Evolutionary conservation across 2,113 vertebrate genomes (phyloP).

Genomic region (Pangasianodon hypophthalmus): DNA sequence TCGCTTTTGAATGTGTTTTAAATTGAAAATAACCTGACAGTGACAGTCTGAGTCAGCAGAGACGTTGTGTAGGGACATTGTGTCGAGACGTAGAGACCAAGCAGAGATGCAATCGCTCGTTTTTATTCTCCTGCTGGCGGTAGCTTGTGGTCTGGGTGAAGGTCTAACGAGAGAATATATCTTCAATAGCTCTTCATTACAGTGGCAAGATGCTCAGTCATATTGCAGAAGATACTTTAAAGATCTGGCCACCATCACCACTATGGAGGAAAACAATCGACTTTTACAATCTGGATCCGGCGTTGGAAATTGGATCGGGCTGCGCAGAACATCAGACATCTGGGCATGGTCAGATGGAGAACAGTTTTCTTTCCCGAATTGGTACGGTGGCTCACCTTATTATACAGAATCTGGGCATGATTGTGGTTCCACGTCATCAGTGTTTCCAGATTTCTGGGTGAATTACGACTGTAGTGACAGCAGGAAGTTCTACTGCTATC

Average conservation of each 20-base stretch:
- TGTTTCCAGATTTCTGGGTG: not conserved
- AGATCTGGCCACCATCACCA: conserved; percentile 5
- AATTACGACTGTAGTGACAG: not conserved
- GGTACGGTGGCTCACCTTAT: rapidly evolving
- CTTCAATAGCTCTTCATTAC: not conserved
- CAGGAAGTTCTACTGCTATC: conserved; percentile 16
- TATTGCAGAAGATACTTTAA: not conserved
- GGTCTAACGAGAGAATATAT: not conserved
- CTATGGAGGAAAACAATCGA: not conserved
- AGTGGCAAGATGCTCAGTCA: not conserved
- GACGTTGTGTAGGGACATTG: not conserved
- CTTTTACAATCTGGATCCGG: not conserved
- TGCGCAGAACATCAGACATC: not conserved
- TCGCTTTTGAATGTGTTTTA: conserved; percentile 5
- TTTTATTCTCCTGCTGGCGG: not conserved
- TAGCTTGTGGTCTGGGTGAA: not conserved
- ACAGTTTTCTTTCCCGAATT: not conserved
- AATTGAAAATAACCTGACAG: not conserved
- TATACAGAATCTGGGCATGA: rapidly evolving
- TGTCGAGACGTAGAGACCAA: not conserved
- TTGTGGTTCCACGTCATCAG: not conserved
- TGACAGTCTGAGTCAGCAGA: not conserved
- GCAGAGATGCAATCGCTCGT: not conserved
- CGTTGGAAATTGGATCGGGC: not conserved
- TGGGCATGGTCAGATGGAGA: conserved; percentile 6